Evolutionary conservation across 2,113 vertebrate genomes (phyloP).

Genomic region (Limanda limanda): DNA sequence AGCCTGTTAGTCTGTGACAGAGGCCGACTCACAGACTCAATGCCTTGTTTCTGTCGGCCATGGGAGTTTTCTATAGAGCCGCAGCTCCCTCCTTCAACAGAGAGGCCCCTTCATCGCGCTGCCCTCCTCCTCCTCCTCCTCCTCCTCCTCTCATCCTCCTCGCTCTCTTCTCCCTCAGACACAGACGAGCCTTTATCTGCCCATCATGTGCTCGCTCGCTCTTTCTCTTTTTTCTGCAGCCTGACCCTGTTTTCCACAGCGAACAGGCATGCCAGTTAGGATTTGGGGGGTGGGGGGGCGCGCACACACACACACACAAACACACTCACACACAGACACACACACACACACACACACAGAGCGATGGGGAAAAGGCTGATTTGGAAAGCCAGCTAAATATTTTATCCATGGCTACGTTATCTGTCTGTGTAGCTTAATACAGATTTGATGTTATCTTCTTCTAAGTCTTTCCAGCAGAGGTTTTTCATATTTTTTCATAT

Average conservation of each 20-base stretch:
- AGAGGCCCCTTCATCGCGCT: slow-evolving; percentile 73
- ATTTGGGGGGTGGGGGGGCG: slow-evolving; percentile 37
- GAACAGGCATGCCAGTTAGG: slow-evolving; percentile 59
- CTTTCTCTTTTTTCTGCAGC: slow-evolving; percentile 50
- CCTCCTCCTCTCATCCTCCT: slow-evolving; percentile 60
- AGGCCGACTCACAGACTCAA: slow-evolving; percentile 69
- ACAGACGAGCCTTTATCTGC: slow-evolving; percentile 79
- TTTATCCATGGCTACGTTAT: slow-evolving; percentile 66
- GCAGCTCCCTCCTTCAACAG: slow-evolving; percentile 64
- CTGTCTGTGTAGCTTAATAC: slow-evolving; percentile 66
- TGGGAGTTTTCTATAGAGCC: slow-evolving; percentile 71
- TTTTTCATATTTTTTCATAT: slow-evolving; percentile 40
- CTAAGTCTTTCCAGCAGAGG: slow-evolving; percentile 62
- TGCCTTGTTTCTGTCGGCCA: slow-evolving; percentile 69
- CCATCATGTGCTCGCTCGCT: slow-evolving; percentile 73
- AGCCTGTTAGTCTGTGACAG: slow-evolving; percentile 59
- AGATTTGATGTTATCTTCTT: slow-evolving; percentile 70
- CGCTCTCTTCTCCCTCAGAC: slow-evolving; percentile 50
- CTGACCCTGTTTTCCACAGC: slow-evolving; percentile 70
- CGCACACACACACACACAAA: slow-evolving; percentile 30
- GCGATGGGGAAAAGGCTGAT: slow-evolving; percentile 36
- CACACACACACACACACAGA: slow-evolving; percentile 29
- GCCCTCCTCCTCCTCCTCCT: slow-evolving; percentile 58
- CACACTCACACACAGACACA: slow-evolving; percentile 32
- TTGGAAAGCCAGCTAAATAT: slow-evolving; percentile 65